Base-by-base conservation (phyloP, 1,140 invertebrate genomes). In the Palaemon carinicauda region DNA sequence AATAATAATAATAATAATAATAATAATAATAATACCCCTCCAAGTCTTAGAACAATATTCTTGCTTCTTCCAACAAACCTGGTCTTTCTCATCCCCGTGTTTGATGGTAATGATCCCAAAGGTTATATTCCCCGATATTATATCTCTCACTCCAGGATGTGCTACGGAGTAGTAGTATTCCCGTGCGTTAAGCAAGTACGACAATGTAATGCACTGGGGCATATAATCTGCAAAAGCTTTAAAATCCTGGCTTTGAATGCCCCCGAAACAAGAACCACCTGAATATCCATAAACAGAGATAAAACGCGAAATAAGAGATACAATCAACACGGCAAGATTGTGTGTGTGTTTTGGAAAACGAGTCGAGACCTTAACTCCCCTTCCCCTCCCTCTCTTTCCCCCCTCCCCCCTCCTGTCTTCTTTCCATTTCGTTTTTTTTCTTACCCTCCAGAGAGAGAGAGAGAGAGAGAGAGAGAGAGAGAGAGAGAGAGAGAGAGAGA, bases 211-310 rank as follows among this genome's bases (percentile, higher is more conserved):
- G 56, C 27, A 53, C 52, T 56, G 15, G n/a, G 50, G 33, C 75
- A 79, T 85, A 78, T 78, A 85, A 85, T 78, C 79, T 71, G 82
- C 82, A 85, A 71, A 71, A 75, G 41, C 41, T 75, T 79, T 78
- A 85, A 85, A 85, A 85, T 85, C 82, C 79, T 69, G 41, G 41
- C 54, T 75, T 75, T 33, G 78, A 75, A 85, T 78, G 69, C 82
- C n/a, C n/a, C 74, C 82, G 75, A 79, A 78, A 78, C 82, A 85
- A 85, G 54, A 85, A 74, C 74, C 82, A 79, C 82, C 82, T 85
- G 82, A 79, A 85, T 85, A 85, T 79, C 82, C 82, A 79, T 78
- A 85, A 85, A 78, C 74, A 85, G 82, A 85, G 82, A 85, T 85
- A 85, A 78, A 77, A 85, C 75, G 79, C 54, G 41, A 85, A 79